Evolutionary conservation across 2,888 invertebrate species (phyloP), one percentile per base, ranked within the genome.

Genomic region (Rugalucina vietnamica): DNA sequence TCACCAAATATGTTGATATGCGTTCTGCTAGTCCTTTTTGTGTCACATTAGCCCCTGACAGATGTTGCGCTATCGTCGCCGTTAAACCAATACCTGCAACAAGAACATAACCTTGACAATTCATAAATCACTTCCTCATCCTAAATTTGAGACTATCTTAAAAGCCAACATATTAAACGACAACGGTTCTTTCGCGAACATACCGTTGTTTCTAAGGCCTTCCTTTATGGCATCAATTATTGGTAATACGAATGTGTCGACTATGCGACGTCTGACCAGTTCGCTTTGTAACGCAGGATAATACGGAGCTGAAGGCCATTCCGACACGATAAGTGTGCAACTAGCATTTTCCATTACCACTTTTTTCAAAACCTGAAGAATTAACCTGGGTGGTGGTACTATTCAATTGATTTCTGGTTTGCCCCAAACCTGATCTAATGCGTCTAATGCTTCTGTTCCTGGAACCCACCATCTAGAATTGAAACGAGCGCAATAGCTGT

Each of bases 241-340:
- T 12, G 21, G 54, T 54, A 54, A 54, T 12, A 21, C 21, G 24
- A 54, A 21, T 14, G 36, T 36, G 4, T 69, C 34, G n/a, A 36
- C 36, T 4, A 69, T 27, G 69, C n/a, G 69, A 5, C 5, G 14
- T 5, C n/a, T 12, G 18, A 50, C 14, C n/a, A 24, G n/a, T 2
- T 73, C 50, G 27, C 49, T 54, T 21, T 54, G 8, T 54, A 73
- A 73, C 3, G 29, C 5, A 1, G 73, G 27, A 34, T 39, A 73
- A 50, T 49, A 73, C 24, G 73, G 73, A 24, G 73, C 73, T 18
- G 73, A 73, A 1, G 34, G 29, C 73, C 73, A 73, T 49, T 73
- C 39, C 4, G 73, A 49, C 12, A 73, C 73, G n/a, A 73, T 29
- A 43, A 73, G 49, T 27, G 73, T 73, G 27, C 49, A 43, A 3